Conservation (phyloP, 2,888 invertebrate species). For the Apantesis nais region DNA sequence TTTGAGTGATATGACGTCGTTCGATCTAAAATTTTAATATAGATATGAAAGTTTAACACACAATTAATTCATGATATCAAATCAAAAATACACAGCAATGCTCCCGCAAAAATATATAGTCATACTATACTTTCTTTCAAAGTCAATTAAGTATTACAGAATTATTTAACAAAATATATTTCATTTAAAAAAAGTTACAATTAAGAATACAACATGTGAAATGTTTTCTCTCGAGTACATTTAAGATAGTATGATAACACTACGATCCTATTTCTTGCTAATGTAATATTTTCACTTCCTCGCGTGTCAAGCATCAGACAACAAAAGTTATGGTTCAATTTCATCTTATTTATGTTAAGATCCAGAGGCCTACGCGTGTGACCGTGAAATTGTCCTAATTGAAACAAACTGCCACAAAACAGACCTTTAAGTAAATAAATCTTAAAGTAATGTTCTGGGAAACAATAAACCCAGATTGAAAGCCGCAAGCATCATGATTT, state of each 20-base stretch:
- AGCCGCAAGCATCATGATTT: constrained; percentile 14
- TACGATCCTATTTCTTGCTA: not conserved
- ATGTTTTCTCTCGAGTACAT: not conserved
- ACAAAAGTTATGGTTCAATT: constrained; percentile 6
- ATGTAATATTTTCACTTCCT: constrained; percentile 2
- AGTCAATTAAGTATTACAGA: not conserved
- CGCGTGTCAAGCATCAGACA: constrained; percentile 1
- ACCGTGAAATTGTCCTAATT: constrained; percentile 35
- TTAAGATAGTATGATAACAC: not conserved
- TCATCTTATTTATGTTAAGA: constrained; percentile 15
- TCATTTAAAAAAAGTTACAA: not conserved
- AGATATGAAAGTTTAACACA: too few relatives aligned
- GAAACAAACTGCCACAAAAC: constrained; percentile 31
- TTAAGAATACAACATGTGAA: not conserved
- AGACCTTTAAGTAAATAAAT: constrained; percentile 39
- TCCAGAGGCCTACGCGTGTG: constrained; percentile 12
- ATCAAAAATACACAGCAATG: too few relatives aligned
- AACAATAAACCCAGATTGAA: constrained; percentile 41
- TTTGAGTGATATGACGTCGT: too few relatives aligned
- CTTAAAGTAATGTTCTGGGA: constrained; percentile 27
- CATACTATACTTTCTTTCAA: too few relatives aligned
- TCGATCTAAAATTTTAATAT: too few relatives aligned
- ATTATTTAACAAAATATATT: too few relatives aligned
- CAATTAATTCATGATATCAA: too few relatives aligned
- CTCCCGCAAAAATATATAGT: too few relatives aligned